These are phyloP conservation scores for Anseranas semipalmata DNA, from an alignment of 2,113 vertebrate species.

Conservation along the genomic window DNA sequence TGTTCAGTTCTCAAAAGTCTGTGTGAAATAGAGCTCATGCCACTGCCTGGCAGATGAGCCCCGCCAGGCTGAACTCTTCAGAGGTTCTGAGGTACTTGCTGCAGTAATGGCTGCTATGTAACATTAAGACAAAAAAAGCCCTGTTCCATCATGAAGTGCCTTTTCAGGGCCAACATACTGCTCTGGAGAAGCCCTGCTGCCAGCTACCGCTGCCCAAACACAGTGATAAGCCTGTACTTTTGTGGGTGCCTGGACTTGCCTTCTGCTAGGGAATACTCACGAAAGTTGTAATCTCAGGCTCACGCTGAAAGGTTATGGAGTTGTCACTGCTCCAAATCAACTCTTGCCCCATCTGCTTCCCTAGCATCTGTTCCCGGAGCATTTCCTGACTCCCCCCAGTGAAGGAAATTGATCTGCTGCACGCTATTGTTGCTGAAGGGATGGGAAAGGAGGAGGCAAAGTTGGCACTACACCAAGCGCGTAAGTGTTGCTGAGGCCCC, in stretches of 20 bases:
- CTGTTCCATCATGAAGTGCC: accelerated
- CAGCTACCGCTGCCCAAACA: accelerated
- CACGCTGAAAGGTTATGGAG: not conserved
- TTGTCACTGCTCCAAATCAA: constrained; percentile 54
- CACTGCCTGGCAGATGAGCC: not conserved
- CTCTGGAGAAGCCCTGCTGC: not conserved
- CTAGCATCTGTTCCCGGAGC: constrained; percentile 12
- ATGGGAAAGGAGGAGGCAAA: not conserved
- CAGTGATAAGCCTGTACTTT: not conserved
- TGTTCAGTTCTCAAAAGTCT: not conserved
- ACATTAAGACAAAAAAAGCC: not conserved
- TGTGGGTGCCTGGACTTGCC: not conserved
- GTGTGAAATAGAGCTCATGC: not conserved
- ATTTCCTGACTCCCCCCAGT: constrained; percentile 40
- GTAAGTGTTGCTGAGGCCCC: not conserved
- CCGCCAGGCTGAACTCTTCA: not conserved
- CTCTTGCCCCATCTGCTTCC: constrained; percentile 60
- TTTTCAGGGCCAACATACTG: not conserved
- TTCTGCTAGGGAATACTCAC: not conserved
- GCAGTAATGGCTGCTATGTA: not conserved
- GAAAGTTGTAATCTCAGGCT: not conserved
- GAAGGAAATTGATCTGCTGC: constrained; percentile 60
- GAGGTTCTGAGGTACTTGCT: not conserved
- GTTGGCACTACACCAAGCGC: not conserved
- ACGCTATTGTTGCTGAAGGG: not conserved